Evolutionary conservation across 2,113 vertebrate genomes (phyloP).

Genomic region (Sphaerodactylus townsendi): DNA sequence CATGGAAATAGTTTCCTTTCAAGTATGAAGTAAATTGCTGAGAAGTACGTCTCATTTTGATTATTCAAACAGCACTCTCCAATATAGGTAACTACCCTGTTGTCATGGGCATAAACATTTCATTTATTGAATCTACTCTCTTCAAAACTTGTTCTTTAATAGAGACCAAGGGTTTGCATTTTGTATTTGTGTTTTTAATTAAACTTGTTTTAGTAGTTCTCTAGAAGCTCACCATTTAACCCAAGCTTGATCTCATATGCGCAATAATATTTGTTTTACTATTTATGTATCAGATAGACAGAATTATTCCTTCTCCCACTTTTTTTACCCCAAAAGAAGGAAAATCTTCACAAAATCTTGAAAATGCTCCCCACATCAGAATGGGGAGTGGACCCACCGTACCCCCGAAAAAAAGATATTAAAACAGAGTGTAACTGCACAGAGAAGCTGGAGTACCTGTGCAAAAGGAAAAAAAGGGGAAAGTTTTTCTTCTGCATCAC

Average conservation of each 20-base stretch:
- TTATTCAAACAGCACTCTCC: slow-evolving; percentile 57
- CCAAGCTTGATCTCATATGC: background rate
- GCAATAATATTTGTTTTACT: background rate
- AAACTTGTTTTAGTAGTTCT: slow-evolving; percentile 21
- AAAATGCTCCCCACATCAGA: background rate
- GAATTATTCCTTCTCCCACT: background rate
- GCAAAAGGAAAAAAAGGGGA: no score
- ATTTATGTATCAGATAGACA: background rate
- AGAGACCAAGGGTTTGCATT: slow-evolving; percentile 54
- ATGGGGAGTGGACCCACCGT: no score
- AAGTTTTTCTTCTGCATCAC: no score
- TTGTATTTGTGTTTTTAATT: slow-evolving; percentile 16
- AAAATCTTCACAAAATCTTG: background rate
- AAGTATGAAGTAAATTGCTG: slow-evolving; percentile 64
- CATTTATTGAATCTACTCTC: slow-evolving; percentile 19
- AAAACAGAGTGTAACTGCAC: no score
- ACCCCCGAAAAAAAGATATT: background rate
- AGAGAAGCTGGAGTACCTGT: no score
- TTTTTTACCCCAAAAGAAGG: background rate
- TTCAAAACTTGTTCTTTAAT: slow-evolving; percentile 35
- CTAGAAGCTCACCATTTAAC: background rate
- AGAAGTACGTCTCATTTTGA: slow-evolving; percentile 60
- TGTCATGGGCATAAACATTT: slow-evolving; percentile 41
- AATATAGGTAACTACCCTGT: slow-evolving; percentile 54
- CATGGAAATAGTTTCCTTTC: slow-evolving; percentile 68